These are phyloP conservation scores for Dendrocopos noguchii DNA, from an alignment of 2,113 vertebrate species.

Conservation along the genomic window DNA sequence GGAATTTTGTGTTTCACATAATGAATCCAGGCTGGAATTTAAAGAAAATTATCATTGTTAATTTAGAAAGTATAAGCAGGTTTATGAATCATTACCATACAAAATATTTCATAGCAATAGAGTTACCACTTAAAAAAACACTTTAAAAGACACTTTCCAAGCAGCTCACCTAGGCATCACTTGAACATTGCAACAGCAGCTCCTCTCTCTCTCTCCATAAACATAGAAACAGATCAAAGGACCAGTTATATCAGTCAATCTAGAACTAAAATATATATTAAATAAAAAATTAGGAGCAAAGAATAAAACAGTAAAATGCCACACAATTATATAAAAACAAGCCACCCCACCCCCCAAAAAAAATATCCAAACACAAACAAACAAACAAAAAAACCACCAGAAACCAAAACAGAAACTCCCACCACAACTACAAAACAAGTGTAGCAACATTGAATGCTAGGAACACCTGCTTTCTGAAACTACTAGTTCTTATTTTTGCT, in stretches of 20 bases:
- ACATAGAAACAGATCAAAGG: neutral
- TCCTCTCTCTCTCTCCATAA: neutral
- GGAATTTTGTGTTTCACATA: neutral
- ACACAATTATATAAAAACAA: too few relatives aligned
- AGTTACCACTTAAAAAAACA: neutral
- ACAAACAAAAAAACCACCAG: too few relatives aligned
- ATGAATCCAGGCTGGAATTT: too few relatives aligned
- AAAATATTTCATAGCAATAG: neutral
- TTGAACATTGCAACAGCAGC: neutral
- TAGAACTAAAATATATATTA: neutral
- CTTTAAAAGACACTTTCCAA: neutral
- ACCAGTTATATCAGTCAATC: neutral
- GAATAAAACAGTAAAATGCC: neutral
- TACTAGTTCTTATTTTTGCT: neutral
- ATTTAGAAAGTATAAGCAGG: neutral
- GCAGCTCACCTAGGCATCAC: neutral
- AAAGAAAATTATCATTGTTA: neutral
- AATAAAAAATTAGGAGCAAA: neutral
- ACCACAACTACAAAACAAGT: neutral
- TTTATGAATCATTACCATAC: neutral
- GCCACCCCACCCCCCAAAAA: neutral
- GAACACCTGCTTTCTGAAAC: neutral
- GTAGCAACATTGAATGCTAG: neutral
- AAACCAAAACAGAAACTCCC: neutral
- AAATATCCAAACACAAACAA: neutral